A percentile compares a stretch with the other conserved stretches of the same genome.
Evolutionary conservation across 2,888 invertebrate species (phyloP).

Genomic region (Hemaris fuciformis): DNA sequence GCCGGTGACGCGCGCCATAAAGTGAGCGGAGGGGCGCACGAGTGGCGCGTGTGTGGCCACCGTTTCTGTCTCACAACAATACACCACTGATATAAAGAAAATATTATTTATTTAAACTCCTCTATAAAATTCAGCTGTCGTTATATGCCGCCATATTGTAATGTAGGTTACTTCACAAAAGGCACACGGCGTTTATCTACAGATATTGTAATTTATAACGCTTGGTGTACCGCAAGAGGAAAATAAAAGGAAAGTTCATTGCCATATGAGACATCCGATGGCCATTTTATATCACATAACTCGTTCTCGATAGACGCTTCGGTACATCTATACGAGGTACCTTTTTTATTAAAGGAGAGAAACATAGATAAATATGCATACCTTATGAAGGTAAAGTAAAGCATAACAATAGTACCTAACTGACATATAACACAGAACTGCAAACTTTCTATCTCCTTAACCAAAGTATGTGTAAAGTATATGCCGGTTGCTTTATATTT

Average conservation of each 20-base stretch:
- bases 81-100: conserved; percentile 78
- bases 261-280: conserved; percentile 10
- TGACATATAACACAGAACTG: too few relatives aligned
- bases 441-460: too few relatives aligned
- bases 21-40: conserved; percentile 41
- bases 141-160: conserved; percentile 64
- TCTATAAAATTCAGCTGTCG: conserved; percentile 67
- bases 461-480: too few relatives aligned
- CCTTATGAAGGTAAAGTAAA: background rate
- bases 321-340: background rate
- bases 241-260: conserved; percentile 44
- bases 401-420: too few relatives aligned
- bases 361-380: background rate
- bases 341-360: background rate
- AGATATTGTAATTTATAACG: conserved; percentile 51
- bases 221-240: conserved; percentile 25
- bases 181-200: conserved; percentile 47
- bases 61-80: conserved; percentile 74
- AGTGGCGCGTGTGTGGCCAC: conserved; percentile 75
- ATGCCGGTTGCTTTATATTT: too few relatives aligned
- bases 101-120: conserved; percentile 79
- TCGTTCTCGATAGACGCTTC: conserved; percentile 8
- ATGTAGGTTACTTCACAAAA: conserved; percentile 53
- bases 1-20: conserved; percentile 51
- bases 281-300: conserved; percentile 11